A percentile compares a stretch with the other conserved stretches of the same genome.
These are phyloP conservation scores for Athene cunicularia DNA, from an alignment of 2,113 vertebrate species.

Conservation along the genomic window DNA sequence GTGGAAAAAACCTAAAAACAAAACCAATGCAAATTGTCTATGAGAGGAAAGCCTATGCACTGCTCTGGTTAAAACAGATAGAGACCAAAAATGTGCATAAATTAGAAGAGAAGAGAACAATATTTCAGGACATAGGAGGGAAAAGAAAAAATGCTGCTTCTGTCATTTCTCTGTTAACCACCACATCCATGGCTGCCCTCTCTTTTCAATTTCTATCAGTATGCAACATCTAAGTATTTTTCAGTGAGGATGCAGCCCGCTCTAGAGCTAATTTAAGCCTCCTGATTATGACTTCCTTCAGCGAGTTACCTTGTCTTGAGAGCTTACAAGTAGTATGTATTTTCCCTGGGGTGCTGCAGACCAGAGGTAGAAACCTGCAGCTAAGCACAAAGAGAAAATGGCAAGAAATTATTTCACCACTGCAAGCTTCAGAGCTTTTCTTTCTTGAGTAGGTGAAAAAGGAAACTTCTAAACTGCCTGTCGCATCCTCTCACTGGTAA, in stretches of 20 bases:
- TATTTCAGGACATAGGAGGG: neutral
- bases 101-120: neutral
- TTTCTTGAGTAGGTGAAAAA: neutral
- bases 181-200: neutral
- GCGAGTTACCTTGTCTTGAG: slow-evolving; percentile 40
- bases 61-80: neutral
- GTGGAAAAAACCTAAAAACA: neutral
- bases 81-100: neutral
- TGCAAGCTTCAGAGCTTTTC: neutral
- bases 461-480: slow-evolving; percentile 24
- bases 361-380: slow-evolving; percentile 43
- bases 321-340: slow-evolving; percentile 15
- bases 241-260: neutral
- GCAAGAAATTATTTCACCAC: neutral
- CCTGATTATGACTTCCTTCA: slow-evolving; percentile 17
- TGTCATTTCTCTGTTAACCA: neutral
- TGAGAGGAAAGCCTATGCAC: neutral
- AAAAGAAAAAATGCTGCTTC: neutral
- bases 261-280: slow-evolving; percentile 17
- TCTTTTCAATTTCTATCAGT: neutral
- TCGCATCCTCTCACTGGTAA: neutral
- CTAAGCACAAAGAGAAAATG: slow-evolving; percentile 15
- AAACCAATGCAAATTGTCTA: neutral
- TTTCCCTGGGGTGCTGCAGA: slow-evolving; percentile 37
- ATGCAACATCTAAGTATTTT: neutral